phyloP scores from a whole-genome alignment of 2,113 vertebrate species.

The Manacus vitellinus region DNA sequence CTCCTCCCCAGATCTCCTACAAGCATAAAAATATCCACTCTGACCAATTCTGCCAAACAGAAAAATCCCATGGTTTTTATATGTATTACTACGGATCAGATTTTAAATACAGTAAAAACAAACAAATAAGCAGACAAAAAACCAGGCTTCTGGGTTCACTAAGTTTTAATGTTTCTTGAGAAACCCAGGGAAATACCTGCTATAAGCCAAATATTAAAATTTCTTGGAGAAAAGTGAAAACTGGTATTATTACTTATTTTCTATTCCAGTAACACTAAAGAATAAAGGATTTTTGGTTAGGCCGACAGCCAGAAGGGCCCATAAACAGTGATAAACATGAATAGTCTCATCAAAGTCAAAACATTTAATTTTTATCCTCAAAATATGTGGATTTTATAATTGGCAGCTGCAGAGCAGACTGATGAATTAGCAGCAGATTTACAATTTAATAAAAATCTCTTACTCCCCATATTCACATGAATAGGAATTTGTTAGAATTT shows the following conservation, averaged over 20 bases:
- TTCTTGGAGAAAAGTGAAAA: neutral
- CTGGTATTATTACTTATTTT: neutral
- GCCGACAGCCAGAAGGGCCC: neutral
- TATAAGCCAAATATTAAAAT: neutral
- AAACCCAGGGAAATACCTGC: neutral
- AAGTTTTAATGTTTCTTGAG: neutral
- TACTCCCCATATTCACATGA: neutral
- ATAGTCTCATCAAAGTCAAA: slow-evolving; percentile 16
- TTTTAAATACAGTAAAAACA: neutral
- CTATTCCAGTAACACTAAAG: neutral
- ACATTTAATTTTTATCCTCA: neutral
- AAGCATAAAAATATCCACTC: neutral
- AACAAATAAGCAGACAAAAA: neutral
- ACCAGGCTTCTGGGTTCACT: neutral
- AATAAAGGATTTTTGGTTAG: neutral
- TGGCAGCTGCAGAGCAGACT: neutral
- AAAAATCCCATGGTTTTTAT: neutral
- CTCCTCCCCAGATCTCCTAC: neutral
- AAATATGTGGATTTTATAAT: neutral
- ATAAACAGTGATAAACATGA: neutral
- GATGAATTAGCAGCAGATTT: slow-evolving; percentile 4
- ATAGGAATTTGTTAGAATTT: neutral
- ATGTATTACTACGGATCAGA: neutral
- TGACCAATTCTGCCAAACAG: neutral
- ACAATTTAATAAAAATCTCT: neutral